Base-by-base conservation (phyloP, 2,113 vertebrate genomes). In the Paedocypris sp. region DNA sequence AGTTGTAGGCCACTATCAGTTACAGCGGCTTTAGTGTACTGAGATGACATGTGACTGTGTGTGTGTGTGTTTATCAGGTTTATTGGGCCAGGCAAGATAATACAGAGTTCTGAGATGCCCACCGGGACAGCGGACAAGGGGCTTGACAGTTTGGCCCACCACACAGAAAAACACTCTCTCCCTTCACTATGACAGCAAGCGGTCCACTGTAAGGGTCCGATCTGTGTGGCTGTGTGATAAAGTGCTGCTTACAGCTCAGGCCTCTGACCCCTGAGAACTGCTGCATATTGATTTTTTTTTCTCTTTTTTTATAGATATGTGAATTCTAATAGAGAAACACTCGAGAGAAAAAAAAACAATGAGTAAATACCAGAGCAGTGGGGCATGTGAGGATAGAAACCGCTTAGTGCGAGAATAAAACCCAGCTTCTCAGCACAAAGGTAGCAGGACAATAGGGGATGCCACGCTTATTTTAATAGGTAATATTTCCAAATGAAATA, bases 211-310 rank as follows among this genome's bases (percentile, higher is more conserved):
- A 68, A 66, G 52, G 69, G 52, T 56, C 39, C 3, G 10, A 62
- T 57, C 75, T 77, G 68, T 19, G 23, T 67, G 38, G 11, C 2
- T 56, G 60, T 20, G 61, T 70, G 74, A 76, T 73, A 59, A 60
- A 73, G 56, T 61, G 66, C 31, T 6, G 32, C 36, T 13, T 18
- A 26, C 9, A 6, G 20, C 62, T 48, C 6, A 6, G 57, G 65
- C 7, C 11, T 57, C 53, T 19, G 15, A 58, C 62, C 43, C 6
- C 2, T 20, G 43, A 74, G 64, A 68, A 68, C 66, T 36, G 53
- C 66, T 73, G 64, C 73, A 79, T 74, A 80, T 83, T 75, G 77
- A 80, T 79, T 79, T 78, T 49, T 53, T 35, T 49, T 7, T 29
- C 20, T 60, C n/a, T n/a, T n/a, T 11, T 64, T 52, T 73, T 72